Evolutionary conservation across 2,113 vertebrate species (phyloP).

Genomic region (Recurvirostra avosetta): DNA sequence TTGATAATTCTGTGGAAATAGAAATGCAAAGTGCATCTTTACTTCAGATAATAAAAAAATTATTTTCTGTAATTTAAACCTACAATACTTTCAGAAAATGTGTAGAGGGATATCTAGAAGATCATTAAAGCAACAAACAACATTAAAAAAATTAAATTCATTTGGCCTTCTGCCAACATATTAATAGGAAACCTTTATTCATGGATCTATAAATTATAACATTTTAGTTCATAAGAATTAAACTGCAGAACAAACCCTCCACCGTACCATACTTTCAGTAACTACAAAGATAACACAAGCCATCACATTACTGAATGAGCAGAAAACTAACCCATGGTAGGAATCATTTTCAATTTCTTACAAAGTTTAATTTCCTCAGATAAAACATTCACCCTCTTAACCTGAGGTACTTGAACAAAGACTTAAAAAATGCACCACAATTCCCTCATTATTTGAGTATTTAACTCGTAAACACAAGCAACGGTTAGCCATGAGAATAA

Average conservation of each 20-base stretch:
- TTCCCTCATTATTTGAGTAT: not conserved
- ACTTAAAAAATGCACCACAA: not conserved
- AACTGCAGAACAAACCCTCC: not conserved
- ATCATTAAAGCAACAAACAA: not conserved
- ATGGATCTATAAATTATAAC: not conserved
- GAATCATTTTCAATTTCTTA: not conserved
- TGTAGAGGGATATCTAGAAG: not conserved
- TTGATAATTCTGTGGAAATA: not conserved
- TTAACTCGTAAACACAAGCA: not conserved
- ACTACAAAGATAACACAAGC: not conserved
- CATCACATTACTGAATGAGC: not conserved
- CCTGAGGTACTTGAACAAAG: not conserved
- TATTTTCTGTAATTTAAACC: not conserved
- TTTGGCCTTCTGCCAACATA: not conserved
- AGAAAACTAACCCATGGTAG: not conserved
- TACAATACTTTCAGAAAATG: not conserved
- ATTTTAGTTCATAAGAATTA: not conserved
- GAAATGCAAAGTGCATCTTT: not conserved
- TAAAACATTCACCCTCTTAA: not conserved
- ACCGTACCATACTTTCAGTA: not conserved
- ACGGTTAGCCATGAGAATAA: not conserved
- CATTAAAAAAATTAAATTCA: not conserved
- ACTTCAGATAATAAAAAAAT: not conserved
- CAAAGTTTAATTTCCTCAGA: not conserved
- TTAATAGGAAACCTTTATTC: not conserved